Percentiles rank a stretch among this genome's conserved stretches.
These are phyloP conservation scores for Stegastes partitus DNA, from an alignment of 2,113 vertebrate genomes.

Conservation along the genomic window DNA sequence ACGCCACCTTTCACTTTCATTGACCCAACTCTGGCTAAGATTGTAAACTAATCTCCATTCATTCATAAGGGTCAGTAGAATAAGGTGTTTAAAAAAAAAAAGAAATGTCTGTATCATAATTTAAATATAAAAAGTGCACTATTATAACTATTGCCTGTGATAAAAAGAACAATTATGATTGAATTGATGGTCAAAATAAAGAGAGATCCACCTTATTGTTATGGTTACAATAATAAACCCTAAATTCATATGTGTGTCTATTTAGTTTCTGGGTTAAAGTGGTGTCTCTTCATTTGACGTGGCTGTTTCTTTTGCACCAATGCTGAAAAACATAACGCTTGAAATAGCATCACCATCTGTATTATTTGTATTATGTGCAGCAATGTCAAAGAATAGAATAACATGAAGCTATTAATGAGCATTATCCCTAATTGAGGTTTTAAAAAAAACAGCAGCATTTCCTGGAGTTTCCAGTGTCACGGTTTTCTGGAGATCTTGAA, in stretches of 20 bases:
- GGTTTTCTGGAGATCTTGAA: not conserved
- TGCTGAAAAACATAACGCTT: not conserved
- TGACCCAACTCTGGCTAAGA: constrained; percentile 84
- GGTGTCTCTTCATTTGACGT: not conserved
- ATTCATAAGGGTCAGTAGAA: constrained; percentile 84
- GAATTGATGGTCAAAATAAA: constrained; percentile 85
- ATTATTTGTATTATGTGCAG: constrained; percentile 2
- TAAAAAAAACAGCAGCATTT: too few species aligned
- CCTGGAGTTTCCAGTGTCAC: too few species aligned
- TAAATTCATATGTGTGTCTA: constrained; percentile 77
- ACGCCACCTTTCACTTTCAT: constrained; percentile 75
- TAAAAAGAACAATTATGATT: constrained; percentile 84
- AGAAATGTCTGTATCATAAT: constrained; percentile 87
- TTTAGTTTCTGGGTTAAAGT: constrained; percentile 61
- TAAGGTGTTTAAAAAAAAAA: constrained; percentile 84
- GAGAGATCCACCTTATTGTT: constrained; percentile 84
- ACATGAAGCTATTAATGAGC: not conserved
- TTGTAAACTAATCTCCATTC: constrained; percentile 85
- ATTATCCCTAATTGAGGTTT: not conserved
- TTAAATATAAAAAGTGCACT: constrained; percentile 88
- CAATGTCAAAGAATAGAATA: not conserved
- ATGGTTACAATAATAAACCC: constrained; percentile 84
- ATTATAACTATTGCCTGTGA: constrained; percentile 88
- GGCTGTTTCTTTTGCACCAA: constrained; percentile 1
- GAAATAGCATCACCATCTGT: not conserved